These are phyloP conservation scores for Molossus molossus DNA, from an alignment of 2,797 vertebrate genomes.

Conservation along the genomic window DNA sequence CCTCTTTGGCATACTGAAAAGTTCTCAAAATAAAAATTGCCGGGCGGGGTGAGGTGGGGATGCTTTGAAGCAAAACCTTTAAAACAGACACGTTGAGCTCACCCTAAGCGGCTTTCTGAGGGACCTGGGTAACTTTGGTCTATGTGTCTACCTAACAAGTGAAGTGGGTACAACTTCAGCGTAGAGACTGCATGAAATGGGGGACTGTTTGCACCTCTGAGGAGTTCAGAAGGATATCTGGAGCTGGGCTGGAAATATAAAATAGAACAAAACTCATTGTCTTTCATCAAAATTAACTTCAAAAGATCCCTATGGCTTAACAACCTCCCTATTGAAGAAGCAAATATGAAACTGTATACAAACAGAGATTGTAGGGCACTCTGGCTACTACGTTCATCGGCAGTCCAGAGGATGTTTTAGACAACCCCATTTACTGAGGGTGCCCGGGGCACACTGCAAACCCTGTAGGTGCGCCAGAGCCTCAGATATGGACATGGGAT, in stretches of 20 bases:
- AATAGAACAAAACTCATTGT: not conserved
- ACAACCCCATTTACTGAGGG: not conserved
- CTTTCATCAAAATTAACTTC: slow-evolving; percentile 28
- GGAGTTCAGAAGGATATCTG: not conserved
- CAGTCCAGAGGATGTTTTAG: not conserved
- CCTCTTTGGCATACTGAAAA: not conserved
- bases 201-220: not conserved
- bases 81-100: not conserved
- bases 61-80: slow-evolving; percentile 62
- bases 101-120: slow-evolving; percentile 6
- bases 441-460: not conserved
- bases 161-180: not conserved
- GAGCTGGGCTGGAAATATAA: not conserved
- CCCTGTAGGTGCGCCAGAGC: not conserved
- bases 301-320: not conserved
- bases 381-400: not conserved
- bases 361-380: not conserved
- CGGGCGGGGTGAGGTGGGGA: accelerated
- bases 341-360: not conserved
- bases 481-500: not conserved
- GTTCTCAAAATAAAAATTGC: slow-evolving; percentile 42
- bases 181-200: not conserved
- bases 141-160: not conserved
- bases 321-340: not conserved
- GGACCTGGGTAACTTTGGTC: not conserved